These are phyloP conservation scores for Dendronephthya gigantea DNA, from an alignment of 64 coral and sea anemone genomes.

Conservation along the genomic window DNA sequence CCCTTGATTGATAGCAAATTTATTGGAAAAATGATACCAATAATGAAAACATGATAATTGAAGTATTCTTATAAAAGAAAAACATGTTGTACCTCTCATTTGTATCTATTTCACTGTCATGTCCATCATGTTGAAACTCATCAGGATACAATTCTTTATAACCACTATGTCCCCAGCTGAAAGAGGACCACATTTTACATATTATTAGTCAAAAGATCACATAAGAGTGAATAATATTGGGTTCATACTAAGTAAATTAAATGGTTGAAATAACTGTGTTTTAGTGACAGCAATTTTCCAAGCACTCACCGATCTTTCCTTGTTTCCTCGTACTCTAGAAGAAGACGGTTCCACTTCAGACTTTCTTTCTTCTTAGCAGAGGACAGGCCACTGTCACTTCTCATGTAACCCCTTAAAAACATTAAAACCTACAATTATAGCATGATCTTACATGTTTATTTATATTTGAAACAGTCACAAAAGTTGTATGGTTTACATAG, in stretches of 20 bases:
- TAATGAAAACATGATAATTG: too few species aligned
- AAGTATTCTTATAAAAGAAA: too few species aligned
- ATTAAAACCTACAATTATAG: not conserved
- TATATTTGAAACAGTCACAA: too few species aligned
- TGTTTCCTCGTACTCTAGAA: constrained; percentile 49
- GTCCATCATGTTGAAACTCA: constrained; percentile 46
- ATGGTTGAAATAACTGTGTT: too few species aligned
- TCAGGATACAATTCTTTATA: constrained; percentile 94
- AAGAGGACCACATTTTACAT: not conserved
- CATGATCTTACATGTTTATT: too few species aligned
- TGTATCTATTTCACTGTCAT: constrained; percentile 9
- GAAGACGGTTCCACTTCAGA: constrained; percentile 50
- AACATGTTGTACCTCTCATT: constrained; percentile 24
- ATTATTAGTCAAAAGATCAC: not conserved
- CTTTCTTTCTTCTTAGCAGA: not conserved
- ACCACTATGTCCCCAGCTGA: constrained; percentile 85
- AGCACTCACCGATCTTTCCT: constrained; percentile 45
- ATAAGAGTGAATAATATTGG: too few species aligned
- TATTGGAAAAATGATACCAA: too few species aligned
- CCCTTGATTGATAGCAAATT: not conserved
- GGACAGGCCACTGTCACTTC: not conserved
- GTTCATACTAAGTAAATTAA: too few species aligned
- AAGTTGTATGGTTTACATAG: too few species aligned
- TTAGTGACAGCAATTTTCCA: not conserved
- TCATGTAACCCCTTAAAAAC: constrained; percentile 13